Conservation (phyloP, 2,888 invertebrate species). For the Ophion obscuratus region DNA sequence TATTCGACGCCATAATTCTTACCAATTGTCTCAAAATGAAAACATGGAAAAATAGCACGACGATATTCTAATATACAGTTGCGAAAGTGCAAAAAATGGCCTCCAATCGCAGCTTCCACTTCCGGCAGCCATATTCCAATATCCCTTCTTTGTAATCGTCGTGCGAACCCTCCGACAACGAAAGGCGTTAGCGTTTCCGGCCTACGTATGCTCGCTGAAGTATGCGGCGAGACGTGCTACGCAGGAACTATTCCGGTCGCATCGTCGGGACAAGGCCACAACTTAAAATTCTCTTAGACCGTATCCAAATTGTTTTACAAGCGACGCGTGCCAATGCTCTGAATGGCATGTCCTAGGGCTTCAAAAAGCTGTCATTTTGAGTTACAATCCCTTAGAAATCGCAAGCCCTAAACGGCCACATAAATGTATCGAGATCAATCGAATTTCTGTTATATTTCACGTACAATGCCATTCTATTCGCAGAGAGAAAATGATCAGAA, state of each 20-base stretch:
- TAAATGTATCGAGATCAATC: no score
- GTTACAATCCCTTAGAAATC: neutral
- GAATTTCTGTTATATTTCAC: no score
- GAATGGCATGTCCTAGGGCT: neutral
- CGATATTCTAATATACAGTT: neutral
- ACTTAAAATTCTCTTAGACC: conserved; percentile 26
- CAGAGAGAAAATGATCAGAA: no score
- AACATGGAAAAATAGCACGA: neutral
- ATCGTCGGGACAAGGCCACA: conserved; percentile 48
- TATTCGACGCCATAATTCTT: neutral
- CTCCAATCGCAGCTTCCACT: conserved; percentile 1
- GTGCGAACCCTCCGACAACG: conserved; percentile 34
- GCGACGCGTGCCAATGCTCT: neutral
- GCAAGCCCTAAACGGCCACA: no score
- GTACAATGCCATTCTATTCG: no score
- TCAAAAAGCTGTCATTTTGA: neutral
- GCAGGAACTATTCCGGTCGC: conserved; percentile 50
- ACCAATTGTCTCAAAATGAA: neutral
- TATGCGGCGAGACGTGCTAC: conserved; percentile 42
- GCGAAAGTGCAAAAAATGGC: conserved; percentile 1
- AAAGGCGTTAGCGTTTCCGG: conserved; percentile 61
- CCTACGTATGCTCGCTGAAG: conserved; percentile 48
- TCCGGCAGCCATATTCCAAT: conserved; percentile 27
- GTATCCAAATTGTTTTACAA: conserved; percentile 7
- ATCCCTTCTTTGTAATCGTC: conserved; percentile 38